phyloP scores from a whole-genome alignment of 2,113 vertebrate genomes.

The Ploceus nigricollis region DNA sequence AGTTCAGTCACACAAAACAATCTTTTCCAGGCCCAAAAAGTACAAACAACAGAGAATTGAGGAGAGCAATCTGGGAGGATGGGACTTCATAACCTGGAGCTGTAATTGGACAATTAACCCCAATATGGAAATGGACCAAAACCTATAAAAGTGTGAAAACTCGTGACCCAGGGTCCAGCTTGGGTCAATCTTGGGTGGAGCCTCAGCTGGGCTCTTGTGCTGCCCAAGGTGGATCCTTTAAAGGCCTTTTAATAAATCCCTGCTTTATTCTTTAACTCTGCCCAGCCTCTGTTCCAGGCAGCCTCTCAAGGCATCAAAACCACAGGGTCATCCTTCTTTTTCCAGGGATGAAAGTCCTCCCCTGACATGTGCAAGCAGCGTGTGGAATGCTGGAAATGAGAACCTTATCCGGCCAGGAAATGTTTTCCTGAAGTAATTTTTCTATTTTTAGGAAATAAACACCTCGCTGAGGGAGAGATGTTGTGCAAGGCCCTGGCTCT shows the following conservation, averaged over 20 bases:
- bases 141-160: neutral
- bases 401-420: neutral
- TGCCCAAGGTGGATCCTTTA: neutral
- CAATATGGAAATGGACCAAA: neutral
- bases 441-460: neutral
- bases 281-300: neutral
- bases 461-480: neutral
- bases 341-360: neutral
- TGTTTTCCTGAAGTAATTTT: neutral
- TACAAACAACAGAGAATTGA: neutral
- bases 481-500: neutral
- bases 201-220: neutral
- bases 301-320: neutral
- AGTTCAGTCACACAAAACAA: neutral
- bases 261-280: neutral
- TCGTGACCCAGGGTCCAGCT: fast-evolving
- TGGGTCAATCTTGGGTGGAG: neutral
- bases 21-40: neutral
- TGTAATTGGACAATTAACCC: neutral
- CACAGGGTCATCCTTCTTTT: neutral
- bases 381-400: neutral
- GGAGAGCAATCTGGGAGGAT: neutral
- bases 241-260: neutral
- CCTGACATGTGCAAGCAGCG: neutral
- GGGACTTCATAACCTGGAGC: neutral